These are phyloP conservation scores for Melanotaenia pygmaea DNA, from an alignment of 2,797 vertebrate species.

Conservation along the genomic window DNA sequence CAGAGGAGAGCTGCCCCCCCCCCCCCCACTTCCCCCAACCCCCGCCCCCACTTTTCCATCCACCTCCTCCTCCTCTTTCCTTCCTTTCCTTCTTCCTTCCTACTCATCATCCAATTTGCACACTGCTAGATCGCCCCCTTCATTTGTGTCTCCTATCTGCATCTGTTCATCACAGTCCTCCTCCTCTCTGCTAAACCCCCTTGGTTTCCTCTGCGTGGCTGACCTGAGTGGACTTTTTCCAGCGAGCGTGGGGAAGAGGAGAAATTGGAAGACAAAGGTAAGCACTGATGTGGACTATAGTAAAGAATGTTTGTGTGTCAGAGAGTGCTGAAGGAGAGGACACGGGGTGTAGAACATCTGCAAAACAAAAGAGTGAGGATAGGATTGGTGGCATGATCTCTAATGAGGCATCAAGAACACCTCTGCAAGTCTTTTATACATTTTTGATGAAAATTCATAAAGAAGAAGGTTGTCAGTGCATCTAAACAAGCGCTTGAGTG, in stretches of 20 bases:
- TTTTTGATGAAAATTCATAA: constrained; percentile 11
- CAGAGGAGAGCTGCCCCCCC: constrained; percentile 76
- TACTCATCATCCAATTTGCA: constrained; percentile 76
- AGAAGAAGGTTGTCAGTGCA: constrained; percentile 13
- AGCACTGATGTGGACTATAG: constrained; percentile 50
- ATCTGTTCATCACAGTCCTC: constrained; percentile 70
- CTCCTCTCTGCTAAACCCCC: constrained; percentile 60
- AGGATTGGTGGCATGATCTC: constrained; percentile 51
- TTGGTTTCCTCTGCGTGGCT: constrained; percentile 71
- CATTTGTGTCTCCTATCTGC: constrained; percentile 74
- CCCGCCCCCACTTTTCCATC: constrained; percentile 45
- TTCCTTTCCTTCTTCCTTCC: constrained; percentile 58
- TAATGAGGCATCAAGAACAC: constrained; percentile 50
- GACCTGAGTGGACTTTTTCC: constrained; percentile 76
- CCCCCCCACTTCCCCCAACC: constrained; percentile 13
- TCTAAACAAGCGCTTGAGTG: constrained; percentile 35
- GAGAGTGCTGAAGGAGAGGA: constrained; percentile 15
- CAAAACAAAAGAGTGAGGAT: constrained; percentile 70
- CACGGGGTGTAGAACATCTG: constrained; percentile 36
- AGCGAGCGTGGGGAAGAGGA: constrained; percentile 68
- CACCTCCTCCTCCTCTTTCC: constrained; percentile 29
- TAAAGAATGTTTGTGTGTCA: constrained; percentile 49
- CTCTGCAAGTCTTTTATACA: constrained; percentile 30
- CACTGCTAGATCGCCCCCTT: constrained; percentile 62
- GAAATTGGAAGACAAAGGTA: constrained; percentile 78